Base-by-base conservation (phyloP, 2,888 invertebrate genomes). In the Acanthopleura granulata region DNA sequence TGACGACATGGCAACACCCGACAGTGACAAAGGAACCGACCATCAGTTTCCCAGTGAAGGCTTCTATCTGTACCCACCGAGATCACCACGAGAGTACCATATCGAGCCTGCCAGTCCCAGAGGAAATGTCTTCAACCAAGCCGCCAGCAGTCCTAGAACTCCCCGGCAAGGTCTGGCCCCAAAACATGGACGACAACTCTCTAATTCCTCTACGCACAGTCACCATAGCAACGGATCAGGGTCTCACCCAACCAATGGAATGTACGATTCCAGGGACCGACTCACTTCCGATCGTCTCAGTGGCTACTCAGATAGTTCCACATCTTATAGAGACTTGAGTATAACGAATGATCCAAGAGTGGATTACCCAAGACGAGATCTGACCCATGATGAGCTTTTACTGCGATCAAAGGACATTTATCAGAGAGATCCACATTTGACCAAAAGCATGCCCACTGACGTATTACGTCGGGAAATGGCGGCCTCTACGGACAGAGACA, bases 171-270 rank as follows among this genome's bases (percentile, higher is more conserved):
- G 57, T 6, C 6, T 66, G 22, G 66, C 25, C 66, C 25, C 66
- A 66, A 1, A 27, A 27, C 66, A 66, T 14, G 66, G 66, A 1
- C 80, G 84, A 30, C 82, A 84, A 62, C 77, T 75, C 22, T 85
- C 85, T 9, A 78, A 75, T 29, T 78, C 80, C 11, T 83, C 85
- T 0, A 75, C 75, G 12, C 78, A 79, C 74, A 82, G 82, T 76
- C 81, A 78, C 74, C 79, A 82, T 71, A 81, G 84, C 25, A 27
- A 15, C 16, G 66, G 66, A 27, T 66, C 66, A 6, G 66, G 66
- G 1, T 27, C 22, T 57, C 79, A 80, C 57, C 79, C 79, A 30
- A 80, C 78, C 29, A 79, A 78, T 22, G 81, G 77, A 40, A 81
- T 83, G 0, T 75, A 79, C 1, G 72, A 76, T 49, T 76, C 75